Percentiles rank a stretch among this genome's conserved stretches.
Evolutionary conservation across 2,113 vertebrate species (phyloP).

Genomic region (Ceuthmochares aereus): DNA sequence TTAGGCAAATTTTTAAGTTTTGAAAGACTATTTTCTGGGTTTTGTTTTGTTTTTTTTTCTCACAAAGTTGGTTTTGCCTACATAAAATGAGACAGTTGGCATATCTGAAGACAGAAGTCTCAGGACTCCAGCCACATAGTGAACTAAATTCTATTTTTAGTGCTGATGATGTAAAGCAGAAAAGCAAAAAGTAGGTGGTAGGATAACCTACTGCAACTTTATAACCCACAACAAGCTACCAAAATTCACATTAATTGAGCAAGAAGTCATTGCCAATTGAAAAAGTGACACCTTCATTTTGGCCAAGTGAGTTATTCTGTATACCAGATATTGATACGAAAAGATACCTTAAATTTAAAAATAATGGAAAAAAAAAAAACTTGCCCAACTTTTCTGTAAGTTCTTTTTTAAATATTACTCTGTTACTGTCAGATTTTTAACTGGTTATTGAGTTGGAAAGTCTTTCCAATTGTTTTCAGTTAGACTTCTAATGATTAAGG

Average conservation of each 20-base stretch:
- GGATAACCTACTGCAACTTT: neutral
- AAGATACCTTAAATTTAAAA: neutral
- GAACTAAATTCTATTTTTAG: neutral
- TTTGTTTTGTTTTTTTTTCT: neutral
- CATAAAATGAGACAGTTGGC: neutral
- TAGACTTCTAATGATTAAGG: neutral
- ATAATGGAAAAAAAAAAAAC: too few relatives aligned
- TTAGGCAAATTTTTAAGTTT: neutral
- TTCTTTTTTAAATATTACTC: neutral
- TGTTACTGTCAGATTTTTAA: neutral
- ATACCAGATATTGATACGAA: neutral
- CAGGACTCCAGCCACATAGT: neutral
- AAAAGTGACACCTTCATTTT: neutral
- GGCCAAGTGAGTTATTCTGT: neutral
- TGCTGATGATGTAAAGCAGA: neutral
- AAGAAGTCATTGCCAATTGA: neutral
- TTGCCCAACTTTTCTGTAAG: neutral
- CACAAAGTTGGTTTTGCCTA: neutral
- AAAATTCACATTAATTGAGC: neutral
- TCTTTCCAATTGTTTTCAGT: neutral
- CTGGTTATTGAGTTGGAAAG: neutral
- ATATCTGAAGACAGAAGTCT: neutral
- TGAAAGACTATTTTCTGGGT: neutral
- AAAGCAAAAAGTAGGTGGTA: neutral
- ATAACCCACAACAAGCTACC: neutral